Percentiles rank a stretch among this genome's conserved stretches.
Evolutionary conservation across 1,140 invertebrate genomes (phyloP).

Genomic region (Vanessa tameamea): DNA sequence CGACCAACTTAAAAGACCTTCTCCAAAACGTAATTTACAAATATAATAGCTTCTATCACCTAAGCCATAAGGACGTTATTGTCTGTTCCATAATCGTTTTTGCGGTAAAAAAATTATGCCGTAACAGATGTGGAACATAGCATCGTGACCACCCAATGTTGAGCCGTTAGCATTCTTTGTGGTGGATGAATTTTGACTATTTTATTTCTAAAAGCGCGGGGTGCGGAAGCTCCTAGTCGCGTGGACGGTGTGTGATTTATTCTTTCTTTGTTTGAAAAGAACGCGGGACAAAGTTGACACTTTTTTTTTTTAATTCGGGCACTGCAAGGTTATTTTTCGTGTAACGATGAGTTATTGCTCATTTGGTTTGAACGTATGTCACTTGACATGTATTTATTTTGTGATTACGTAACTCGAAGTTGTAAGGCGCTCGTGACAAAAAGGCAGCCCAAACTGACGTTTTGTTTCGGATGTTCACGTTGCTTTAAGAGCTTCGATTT

Average conservation of each 20-base stretch:
- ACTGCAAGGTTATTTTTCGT: slow-evolving; percentile 54
- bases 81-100: slow-evolving; percentile 27
- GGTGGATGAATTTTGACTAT: slow-evolving; percentile 40
- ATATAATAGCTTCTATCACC: slow-evolving; percentile 30
- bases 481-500: not conserved
- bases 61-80: slow-evolving; percentile 28
- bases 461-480: not conserved
- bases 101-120: slow-evolving; percentile 50
- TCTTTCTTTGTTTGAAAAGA: slow-evolving; percentile 68
- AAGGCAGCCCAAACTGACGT: not conserved
- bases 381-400: slow-evolving; percentile 4
- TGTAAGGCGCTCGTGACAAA: not conserved
- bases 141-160: slow-evolving; percentile 45
- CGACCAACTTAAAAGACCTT: slow-evolving; percentile 19
- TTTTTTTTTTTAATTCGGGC: slow-evolving; percentile 59
- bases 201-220: slow-evolving; percentile 33
- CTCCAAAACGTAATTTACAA: slow-evolving; percentile 6
- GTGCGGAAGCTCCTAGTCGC: slow-evolving; percentile 36
- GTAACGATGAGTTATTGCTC: slow-evolving; percentile 53
- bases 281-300: slow-evolving; percentile 63
- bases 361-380: slow-evolving; percentile 35
- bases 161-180: slow-evolving; percentile 59
- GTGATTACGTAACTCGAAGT: slow-evolving; percentile 1
- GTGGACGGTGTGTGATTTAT: slow-evolving; percentile 61
- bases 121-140: slow-evolving; percentile 64